Evolutionary conservation across 2,888 invertebrate species (phyloP).

Genomic region (Drosophila leonis): DNA sequence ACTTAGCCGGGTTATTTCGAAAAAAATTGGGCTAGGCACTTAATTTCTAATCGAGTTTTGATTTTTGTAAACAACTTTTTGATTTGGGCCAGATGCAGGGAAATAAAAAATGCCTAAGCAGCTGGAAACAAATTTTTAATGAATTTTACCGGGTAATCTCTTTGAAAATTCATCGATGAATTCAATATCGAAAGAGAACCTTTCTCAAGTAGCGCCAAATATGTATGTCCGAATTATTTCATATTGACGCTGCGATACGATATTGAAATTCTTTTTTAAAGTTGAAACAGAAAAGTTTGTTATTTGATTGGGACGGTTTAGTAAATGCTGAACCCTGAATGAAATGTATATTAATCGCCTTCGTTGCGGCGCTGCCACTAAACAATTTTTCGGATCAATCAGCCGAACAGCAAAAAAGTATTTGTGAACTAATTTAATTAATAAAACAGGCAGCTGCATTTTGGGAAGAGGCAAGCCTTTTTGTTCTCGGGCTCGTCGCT

Average conservation of each 20-base stretch:
- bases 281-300: slow-evolving; percentile 31
- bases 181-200: neutral
- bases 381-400: slow-evolving; percentile 24
- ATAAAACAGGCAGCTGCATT: slow-evolving; percentile 41
- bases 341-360: slow-evolving; percentile 38
- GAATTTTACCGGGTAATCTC: slow-evolving; percentile 13
- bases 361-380: slow-evolving; percentile 12
- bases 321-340: slow-evolving; percentile 22
- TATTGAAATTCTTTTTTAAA: slow-evolving; percentile 58
- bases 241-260: slow-evolving; percentile 4
- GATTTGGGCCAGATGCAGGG: slow-evolving; percentile 4
- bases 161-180: neutral
- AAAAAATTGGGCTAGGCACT: neutral
- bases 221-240: neutral
- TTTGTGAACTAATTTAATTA: slow-evolving; percentile 68
- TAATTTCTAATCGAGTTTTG: neutral
- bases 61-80: neutral
- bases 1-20: neutral
- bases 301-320: slow-evolving; percentile 34
- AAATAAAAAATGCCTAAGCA: slow-evolving; percentile 9
- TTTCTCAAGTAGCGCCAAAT: neutral
- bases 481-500: slow-evolving; percentile 21
- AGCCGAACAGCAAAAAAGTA: slow-evolving; percentile 25
- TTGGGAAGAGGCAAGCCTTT: slow-evolving; percentile 5
- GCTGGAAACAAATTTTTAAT: slow-evolving; percentile 11